Evolutionary conservation across 2,113 vertebrate species (phyloP).

Genomic region (Xenopus tropicalis): UCB_Xtro_10.0 CM004450.2:118748501-118749000

Average conservation of each 20-base stretch:
- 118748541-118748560: too few relatives aligned
- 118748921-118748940: too few relatives aligned
- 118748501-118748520: too few relatives aligned
- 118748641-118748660: slow-evolving; percentile 1
- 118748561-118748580: too few relatives aligned
- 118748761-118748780: slow-evolving; percentile 12
- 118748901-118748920: not conserved
- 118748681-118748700: not conserved
- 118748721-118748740: not conserved
- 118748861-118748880: not conserved
- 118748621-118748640: not conserved
- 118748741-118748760: slow-evolving; percentile 4
- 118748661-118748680: not conserved
- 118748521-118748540: too few relatives aligned
- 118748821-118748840: not conserved
- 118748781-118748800: slow-evolving; percentile 14
- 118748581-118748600: not conserved
- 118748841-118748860: not conserved
- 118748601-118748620: slow-evolving; percentile 3
- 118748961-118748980: too few relatives aligned
- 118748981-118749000: not conserved
- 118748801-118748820: not conserved
- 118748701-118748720: not conserved
- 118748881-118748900: not conserved
- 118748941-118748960: too few relatives aligned